Conservation (phyloP, 1,140 invertebrate species). For the Solenopsis fugax region DNA sequence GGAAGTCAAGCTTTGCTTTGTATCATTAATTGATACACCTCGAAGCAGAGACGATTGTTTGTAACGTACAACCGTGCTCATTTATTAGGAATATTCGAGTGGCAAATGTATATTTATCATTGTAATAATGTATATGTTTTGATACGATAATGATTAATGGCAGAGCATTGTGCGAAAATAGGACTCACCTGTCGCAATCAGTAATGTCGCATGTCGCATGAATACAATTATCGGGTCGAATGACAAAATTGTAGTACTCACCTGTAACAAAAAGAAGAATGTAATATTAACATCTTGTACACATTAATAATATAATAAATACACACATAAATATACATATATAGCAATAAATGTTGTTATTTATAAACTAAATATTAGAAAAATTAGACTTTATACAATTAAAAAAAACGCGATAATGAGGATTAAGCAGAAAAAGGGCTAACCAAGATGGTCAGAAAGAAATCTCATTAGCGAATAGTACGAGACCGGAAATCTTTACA, state of each 20-base stretch:
- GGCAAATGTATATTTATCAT: neutral
- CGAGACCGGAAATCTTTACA: neutral
- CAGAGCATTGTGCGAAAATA: conserved; percentile 80
- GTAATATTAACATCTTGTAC: conserved; percentile 26
- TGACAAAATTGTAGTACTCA: conserved; percentile 78
- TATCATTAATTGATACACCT: neutral
- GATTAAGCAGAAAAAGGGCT: neutral
- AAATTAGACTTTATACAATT: neutral
- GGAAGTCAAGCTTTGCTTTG: conserved; percentile 72
- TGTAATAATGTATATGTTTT: conserved; percentile 1
- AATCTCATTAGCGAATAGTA: conserved; percentile 32
- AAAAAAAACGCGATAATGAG: neutral
- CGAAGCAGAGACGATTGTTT: neutral
- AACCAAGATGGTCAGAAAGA: neutral
- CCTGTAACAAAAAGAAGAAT: conserved; percentile 78
- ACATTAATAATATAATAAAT: neutral
- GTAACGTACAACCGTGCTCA: neutral
- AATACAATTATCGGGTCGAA: conserved; percentile 19
- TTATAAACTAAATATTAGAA: neutral
- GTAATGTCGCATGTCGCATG: conserved; percentile 67
- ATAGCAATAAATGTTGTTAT: neutral
- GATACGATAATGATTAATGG: conserved; percentile 41
- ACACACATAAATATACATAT: neutral
- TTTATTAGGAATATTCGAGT: conserved; percentile 16
- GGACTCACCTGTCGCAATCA: conserved; percentile 79